phyloP scores from a whole-genome alignment of 35 echinoderm and acorn worm genomes.

The Apostichopus californicus region DNA sequence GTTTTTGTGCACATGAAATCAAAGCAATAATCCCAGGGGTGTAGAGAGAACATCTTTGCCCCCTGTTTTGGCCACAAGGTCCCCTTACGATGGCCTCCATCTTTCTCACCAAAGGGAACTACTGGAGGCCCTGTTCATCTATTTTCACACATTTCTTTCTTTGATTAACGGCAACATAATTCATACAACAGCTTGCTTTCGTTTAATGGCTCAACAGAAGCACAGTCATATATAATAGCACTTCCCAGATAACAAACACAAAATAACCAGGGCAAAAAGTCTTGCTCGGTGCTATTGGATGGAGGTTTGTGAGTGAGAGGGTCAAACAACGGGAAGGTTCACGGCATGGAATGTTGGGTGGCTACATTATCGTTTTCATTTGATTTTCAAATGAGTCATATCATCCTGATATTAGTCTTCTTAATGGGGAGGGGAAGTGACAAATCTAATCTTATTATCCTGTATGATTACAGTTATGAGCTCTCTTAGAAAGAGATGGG shows the following conservation, averaged over 20 bases:
- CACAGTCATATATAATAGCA: not conserved
- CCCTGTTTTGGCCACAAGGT: not conserved
- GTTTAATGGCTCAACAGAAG: not conserved
- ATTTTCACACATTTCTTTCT: slow-evolving; percentile 13
- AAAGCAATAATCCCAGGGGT: slow-evolving; percentile 22
- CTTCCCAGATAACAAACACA: too few species aligned
- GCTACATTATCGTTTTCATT: too few species aligned
- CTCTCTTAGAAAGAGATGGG: too few species aligned
- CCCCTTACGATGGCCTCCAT: not conserved
- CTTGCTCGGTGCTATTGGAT: too few species aligned
- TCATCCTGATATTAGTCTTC: too few species aligned
- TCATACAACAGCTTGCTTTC: not conserved
- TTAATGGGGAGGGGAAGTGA: too few species aligned
- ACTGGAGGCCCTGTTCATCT: not conserved
- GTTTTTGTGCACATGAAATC: not conserved
- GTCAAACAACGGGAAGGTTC: too few species aligned
- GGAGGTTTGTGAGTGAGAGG: not conserved
- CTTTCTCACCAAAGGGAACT: not conserved
- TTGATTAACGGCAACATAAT: slow-evolving; percentile 1
- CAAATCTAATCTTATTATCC: too few species aligned
- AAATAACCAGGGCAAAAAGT: too few species aligned
- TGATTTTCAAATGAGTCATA: too few species aligned
- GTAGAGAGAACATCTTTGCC: not conserved
- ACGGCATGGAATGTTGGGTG: too few species aligned
- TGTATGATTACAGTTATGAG: too few species aligned